phyloP scores from a whole-genome alignment of 2,113 vertebrate genomes.

The Crotophaga sulcirostris region DNA sequence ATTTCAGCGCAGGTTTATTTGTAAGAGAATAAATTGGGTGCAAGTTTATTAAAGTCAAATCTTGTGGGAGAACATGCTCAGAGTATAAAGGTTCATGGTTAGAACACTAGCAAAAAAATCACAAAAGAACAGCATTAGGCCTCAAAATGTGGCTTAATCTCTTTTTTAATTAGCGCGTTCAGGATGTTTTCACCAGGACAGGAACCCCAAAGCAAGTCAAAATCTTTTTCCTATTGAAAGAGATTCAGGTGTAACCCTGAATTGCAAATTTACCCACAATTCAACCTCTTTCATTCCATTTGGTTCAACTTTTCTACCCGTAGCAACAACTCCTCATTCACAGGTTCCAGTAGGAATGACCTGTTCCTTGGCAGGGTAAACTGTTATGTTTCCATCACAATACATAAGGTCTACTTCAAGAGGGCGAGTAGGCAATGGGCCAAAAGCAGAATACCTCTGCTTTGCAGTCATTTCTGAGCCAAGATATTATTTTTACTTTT shows the following conservation, averaged over 20 bases:
- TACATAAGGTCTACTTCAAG: slow-evolving; percentile 18
- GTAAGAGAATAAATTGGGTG: neutral
- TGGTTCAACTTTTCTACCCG: neutral
- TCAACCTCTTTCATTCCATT: neutral
- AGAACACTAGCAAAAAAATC: neutral
- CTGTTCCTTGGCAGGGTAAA: slow-evolving; percentile 49
- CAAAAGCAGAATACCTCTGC: slow-evolving; percentile 45
- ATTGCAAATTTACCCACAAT: neutral
- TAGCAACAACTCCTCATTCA: neutral
- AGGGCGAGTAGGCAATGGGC: slow-evolving; percentile 47
- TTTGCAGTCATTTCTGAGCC: slow-evolving; percentile 34
- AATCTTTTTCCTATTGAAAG: neutral
- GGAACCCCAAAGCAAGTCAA: neutral
- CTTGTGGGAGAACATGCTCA: neutral
- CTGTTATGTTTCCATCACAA: slow-evolving; percentile 52
- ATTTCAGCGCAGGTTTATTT: neutral
- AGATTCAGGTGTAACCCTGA: neutral
- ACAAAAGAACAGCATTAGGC: neutral
- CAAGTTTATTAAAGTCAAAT: neutral
- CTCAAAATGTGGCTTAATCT: neutral
- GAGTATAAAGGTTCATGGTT: neutral
- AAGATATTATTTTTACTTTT: slow-evolving; percentile 71
- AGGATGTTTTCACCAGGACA: neutral
- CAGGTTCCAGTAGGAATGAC: slow-evolving; percentile 5
- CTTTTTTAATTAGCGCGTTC: neutral